Evolutionary conservation across 1,140 invertebrate genomes (phyloP), one percentile per base, ranked within the genome.

Genomic region (Penaeus japonicus): DNA sequence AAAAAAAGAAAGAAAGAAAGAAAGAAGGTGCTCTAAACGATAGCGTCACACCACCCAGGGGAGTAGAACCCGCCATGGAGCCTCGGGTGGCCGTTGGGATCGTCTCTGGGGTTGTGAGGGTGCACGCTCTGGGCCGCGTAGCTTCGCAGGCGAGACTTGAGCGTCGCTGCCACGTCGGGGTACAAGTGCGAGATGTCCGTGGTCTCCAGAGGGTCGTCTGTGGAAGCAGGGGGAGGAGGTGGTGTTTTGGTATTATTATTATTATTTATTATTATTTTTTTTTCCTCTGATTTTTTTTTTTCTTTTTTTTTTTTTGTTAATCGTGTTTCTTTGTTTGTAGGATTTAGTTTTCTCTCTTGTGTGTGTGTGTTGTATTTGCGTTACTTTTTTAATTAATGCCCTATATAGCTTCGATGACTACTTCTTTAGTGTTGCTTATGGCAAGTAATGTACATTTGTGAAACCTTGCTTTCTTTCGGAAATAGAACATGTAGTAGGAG

Each of bases 121-220:
- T 84, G 59, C 27, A 32, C 18, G 47, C 79, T 82, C 47, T 62
- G 54, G 22, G 53, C 7, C 18, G 47, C 65, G 20, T 88, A 78
- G 2, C 20, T 47, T 7, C 57, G 27, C 27, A 88, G 70, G 27
- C 39, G 62, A 1, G 80, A 55, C 12, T 54, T 57, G 27, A 88
- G 70, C 0, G 24, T 88, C 18, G 81, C 54, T 20, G 47, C 70
- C 5, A 88, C 80, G 10, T 88, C 81, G 2, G 80, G 87, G 22
- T 75, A 54, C 3, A 88, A 32, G 24, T 22, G 22, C 0, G 87
- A 47, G 4, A 88, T 54, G 54, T 88, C 70, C 1, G 87, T 88
- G 1, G 87, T 88, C 54, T 88, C 87, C 18, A 88, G 65, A 1
- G 87, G 87, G 70, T 88, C 87, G 47, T 88, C 87, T 88, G 80